Evolutionary conservation across 2,113 vertebrate genomes (phyloP).

Genomic region (Cichladusa arquata): DNA sequence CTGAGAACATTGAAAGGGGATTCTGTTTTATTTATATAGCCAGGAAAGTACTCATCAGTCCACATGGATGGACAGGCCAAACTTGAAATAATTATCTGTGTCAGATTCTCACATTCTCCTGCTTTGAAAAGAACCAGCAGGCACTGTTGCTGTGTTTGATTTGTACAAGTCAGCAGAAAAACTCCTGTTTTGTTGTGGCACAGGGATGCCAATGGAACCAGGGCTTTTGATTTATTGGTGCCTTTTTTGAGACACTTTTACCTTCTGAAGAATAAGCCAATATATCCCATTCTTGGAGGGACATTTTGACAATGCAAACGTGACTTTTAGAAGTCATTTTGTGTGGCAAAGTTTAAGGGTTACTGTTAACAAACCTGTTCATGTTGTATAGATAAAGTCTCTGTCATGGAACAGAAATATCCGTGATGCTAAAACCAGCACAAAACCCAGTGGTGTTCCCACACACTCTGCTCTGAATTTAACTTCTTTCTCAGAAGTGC

Average conservation of each 20-base stretch:
- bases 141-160: not conserved
- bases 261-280: not conserved
- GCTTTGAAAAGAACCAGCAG: not conserved
- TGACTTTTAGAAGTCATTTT: not conserved
- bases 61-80: rapidly evolving
- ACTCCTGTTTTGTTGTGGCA: not conserved
- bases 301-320: not conserved
- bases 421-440: not conserved
- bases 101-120: not conserved
- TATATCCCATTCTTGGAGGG: not conserved
- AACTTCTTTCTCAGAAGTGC: not conserved
- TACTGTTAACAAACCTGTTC: not conserved
- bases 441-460: not conserved
- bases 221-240: not conserved
- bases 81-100: not conserved
- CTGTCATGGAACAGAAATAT: not conserved
- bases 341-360: not conserved
- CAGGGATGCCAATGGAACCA: not conserved
- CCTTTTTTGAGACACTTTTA: not conserved
- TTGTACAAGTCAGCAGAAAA: not conserved
- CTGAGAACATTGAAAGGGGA: constrained; percentile 46
- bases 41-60: not conserved
- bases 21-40: not conserved
- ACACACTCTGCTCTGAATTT: not conserved
- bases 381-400: not conserved